A percentile compares a stretch with the other conserved stretches of the same genome.
Evolutionary conservation across 2,797 vertebrate genomes (phyloP).

Genomic region (Melanotaenia pygmaea): DNA sequence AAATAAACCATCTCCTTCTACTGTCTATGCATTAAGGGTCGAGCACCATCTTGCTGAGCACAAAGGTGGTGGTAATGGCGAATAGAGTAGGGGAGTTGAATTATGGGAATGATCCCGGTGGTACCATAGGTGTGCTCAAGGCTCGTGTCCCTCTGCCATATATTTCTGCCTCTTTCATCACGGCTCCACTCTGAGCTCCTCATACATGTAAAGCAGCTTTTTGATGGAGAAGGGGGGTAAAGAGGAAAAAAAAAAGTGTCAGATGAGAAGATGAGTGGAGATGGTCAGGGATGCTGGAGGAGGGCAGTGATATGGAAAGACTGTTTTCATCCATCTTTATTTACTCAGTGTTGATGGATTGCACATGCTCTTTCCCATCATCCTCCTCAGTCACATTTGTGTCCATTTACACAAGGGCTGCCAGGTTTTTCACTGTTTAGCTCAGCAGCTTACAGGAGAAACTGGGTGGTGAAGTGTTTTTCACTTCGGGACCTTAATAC

Average conservation of each 20-base stretch:
- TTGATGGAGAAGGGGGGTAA: slow-evolving; percentile 39
- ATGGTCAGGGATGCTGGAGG: slow-evolving; percentile 6
- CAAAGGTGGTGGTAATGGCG: not conserved
- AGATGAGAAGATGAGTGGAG: slow-evolving; percentile 30
- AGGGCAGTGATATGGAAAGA: slow-evolving; percentile 29
- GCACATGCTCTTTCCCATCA: not conserved
- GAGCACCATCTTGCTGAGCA: slow-evolving; percentile 29
- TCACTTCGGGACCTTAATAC: slow-evolving; percentile 35
- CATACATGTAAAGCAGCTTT: slow-evolving; percentile 64
- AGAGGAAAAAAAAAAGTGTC: slow-evolving; percentile 20
- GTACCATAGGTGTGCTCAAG: slow-evolving; percentile 60
- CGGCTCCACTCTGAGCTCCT: slow-evolving; percentile 38
- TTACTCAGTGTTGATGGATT: slow-evolving; percentile 34
- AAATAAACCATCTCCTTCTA: slow-evolving; percentile 69
- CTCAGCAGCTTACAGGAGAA: slow-evolving; percentile 19
- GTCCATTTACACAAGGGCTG: slow-evolving; percentile 5
- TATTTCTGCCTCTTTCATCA: slow-evolving; percentile 76
- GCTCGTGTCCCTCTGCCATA: slow-evolving; percentile 56
- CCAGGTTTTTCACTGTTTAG: slow-evolving; percentile 5
- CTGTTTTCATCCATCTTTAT: slow-evolving; percentile 61
- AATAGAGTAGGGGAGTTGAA: slow-evolving; percentile 43
- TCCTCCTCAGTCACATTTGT: slow-evolving; percentile 23
- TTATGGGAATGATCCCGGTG: slow-evolving; percentile 56
- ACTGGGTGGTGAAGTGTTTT: slow-evolving; percentile 28
- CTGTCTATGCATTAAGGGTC: slow-evolving; percentile 50